Evolutionary conservation across 2,888 invertebrate genomes (phyloP).

Genomic region (Trissoscelio sp.): DNA sequence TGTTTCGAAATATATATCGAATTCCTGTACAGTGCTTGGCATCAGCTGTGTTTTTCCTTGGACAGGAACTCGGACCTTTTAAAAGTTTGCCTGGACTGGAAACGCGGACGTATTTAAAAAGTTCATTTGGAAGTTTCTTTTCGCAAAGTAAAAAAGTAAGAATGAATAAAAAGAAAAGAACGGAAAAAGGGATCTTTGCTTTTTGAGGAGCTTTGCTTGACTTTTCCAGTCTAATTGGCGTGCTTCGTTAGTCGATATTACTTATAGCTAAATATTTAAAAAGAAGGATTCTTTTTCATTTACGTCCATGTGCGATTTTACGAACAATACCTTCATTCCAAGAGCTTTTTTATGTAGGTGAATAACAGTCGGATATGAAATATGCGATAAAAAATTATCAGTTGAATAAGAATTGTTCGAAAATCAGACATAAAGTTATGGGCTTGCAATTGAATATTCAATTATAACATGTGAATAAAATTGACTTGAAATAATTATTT

Average conservation of each 20-base stretch:
- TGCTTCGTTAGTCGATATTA: conserved; percentile 51
- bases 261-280: conserved; percentile 51
- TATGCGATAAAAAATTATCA: too few relatives aligned
- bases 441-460: too few relatives aligned
- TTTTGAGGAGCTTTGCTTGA: conserved; percentile 50
- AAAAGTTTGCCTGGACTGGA: conserved; percentile 61
- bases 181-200: conserved; percentile 40
- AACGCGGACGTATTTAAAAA: conserved; percentile 69
- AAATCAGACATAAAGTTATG: too few relatives aligned
- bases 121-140: conserved; percentile 69
- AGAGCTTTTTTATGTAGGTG: too few relatives aligned
- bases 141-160: conserved; percentile 55
- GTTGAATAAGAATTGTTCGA: too few relatives aligned
- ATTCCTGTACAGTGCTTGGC: conserved; percentile 54
- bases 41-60: conserved; percentile 68
- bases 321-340: too few relatives aligned
- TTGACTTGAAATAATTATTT: too few relatives aligned
- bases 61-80: conserved; percentile 68
- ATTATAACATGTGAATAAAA: too few relatives aligned
- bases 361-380: too few relatives aligned
- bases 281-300: conserved; percentile 4
- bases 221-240: conserved; percentile 66
- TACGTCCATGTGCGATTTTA: conserved; percentile 1
- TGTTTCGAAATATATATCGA: conserved; percentile 57
- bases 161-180: conserved; percentile 39